phyloP scores from a whole-genome alignment of 2,888 invertebrate genomes.

The Nesidiocoris tenuis region DNA sequence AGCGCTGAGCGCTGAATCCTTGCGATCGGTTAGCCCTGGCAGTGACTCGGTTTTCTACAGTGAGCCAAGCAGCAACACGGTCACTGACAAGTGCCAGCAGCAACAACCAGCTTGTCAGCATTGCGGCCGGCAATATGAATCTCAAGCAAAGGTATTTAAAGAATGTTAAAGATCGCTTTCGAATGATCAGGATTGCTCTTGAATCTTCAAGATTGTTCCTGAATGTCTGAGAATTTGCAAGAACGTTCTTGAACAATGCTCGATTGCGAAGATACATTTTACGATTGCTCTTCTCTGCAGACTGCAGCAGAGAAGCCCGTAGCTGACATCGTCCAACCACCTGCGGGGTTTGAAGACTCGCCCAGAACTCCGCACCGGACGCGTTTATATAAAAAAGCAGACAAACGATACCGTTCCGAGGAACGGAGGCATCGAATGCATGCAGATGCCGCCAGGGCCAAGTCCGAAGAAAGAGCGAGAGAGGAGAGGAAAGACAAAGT shows the following conservation, averaged over 20 bases:
- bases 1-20: constrained; percentile 81
- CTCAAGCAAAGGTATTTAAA: constrained; percentile 47
- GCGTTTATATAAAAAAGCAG: constrained; percentile 73
- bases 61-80: constrained; percentile 59
- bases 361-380: constrained; percentile 60
- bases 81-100: constrained; percentile 54
- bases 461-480: constrained; percentile 75
- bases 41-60: constrained; percentile 89
- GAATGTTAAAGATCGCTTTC: too few species aligned
- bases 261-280: too few species aligned
- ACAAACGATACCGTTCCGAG: constrained; percentile 76
- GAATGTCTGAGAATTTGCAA: background rate
- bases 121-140: constrained; percentile 76
- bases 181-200: too few species aligned
- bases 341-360: constrained; percentile 85
- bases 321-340: constrained; percentile 78
- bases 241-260: too few species aligned
- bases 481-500: constrained; percentile 60
- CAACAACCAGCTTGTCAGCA: constrained; percentile 64
- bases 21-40: constrained; percentile 85
- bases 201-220: background rate
- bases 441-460: constrained; percentile 72
- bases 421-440: constrained; percentile 70
- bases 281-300: too few species aligned
- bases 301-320: constrained; percentile 38